A percentile compares a stretch with the other conserved stretches of the same genome.
These are phyloP conservation scores for Brachyrhaphis roseni DNA, from an alignment of 2,797 vertebrate species.

Conservation along the genomic window DNA sequence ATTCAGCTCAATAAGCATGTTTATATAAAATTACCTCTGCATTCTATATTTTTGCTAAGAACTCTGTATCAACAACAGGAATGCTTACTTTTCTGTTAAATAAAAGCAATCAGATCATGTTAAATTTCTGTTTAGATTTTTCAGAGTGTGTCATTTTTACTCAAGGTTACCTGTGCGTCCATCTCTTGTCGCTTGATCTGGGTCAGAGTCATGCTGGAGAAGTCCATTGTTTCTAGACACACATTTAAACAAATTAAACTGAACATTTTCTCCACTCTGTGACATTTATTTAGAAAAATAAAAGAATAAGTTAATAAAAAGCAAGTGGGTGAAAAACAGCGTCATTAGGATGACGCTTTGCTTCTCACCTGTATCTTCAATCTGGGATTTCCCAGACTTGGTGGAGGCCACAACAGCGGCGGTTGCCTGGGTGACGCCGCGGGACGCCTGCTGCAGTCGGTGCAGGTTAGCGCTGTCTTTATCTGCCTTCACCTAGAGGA, in stretches of 20 bases:
- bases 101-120: not conserved
- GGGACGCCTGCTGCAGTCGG: conserved; percentile 90
- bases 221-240: conserved; percentile 92
- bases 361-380: conserved; percentile 90
- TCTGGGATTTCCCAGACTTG: conserved; percentile 92
- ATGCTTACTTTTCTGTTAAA: not conserved
- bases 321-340: not conserved
- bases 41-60: not conserved
- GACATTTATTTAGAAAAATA: too few species aligned
- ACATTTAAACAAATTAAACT: not conserved
- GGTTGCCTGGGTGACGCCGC: conserved; percentile 92
- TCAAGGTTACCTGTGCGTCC: conserved; percentile 89
- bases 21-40: not conserved
- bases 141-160: not conserved
- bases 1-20: not conserved
- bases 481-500: conserved; percentile 92
- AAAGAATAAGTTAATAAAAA: not conserved
- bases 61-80: not conserved
- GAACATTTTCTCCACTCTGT: too few species aligned
- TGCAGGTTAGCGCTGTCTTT: conserved; percentile 91
- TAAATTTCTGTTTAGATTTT: not conserved
- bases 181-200: conserved; percentile 99
- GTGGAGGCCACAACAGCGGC: conserved; percentile 93
- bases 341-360: not conserved
- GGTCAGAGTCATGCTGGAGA: conserved; percentile 94